Conservation (phyloP, 2,113 vertebrate genomes). For the Sceloporus tristichus region DNA sequence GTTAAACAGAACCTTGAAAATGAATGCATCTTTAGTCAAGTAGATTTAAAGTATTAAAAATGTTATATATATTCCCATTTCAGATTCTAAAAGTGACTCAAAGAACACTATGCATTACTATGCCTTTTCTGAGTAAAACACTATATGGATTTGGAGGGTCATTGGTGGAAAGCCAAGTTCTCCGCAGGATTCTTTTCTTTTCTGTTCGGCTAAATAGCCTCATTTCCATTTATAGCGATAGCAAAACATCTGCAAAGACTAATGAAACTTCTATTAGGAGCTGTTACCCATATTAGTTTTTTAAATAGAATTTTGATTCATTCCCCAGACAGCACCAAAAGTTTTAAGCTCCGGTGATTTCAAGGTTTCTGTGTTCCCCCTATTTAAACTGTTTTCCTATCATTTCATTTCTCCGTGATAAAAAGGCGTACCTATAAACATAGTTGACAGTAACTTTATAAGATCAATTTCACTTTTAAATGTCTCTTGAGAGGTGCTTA, state of each 20-base stretch:
- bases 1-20: not conserved
- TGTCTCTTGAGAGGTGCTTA: constrained; percentile 63
- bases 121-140: not conserved
- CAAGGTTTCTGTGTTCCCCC: constrained; percentile 38
- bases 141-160: not conserved
- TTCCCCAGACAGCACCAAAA: not conserved
- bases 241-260: not conserved
- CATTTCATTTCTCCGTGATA: constrained; percentile 50
- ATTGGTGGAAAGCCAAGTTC: not conserved
- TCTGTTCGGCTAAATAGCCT: not conserved
- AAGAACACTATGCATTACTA: not conserved
- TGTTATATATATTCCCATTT: not conserved
- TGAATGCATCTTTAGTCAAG: not conserved
- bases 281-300: constrained; percentile 29
- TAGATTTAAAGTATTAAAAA: not conserved
- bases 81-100: not conserved
- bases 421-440: constrained; percentile 60
- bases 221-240: not conserved
- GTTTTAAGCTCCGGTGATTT: constrained; percentile 20
- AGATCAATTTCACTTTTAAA: constrained; percentile 65
- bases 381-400: constrained; percentile 40
- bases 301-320: constrained; percentile 28
- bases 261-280: constrained; percentile 10
- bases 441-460: constrained; percentile 60
- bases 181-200: not conserved